phyloP scores from a whole-genome alignment of 1,140 invertebrate genomes.

The Cotesia glomerata region DNA sequence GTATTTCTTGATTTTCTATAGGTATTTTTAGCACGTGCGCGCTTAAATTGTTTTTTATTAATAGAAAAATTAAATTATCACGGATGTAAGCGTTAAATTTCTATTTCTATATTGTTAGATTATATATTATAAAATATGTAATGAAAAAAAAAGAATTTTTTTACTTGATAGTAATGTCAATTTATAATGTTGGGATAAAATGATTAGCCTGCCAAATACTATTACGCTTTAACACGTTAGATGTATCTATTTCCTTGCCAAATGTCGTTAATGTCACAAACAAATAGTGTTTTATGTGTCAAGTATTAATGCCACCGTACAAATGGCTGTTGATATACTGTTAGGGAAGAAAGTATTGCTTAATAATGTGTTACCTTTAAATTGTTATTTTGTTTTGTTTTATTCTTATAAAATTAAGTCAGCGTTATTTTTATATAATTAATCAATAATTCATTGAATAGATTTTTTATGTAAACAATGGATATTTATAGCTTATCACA shows the following conservation, averaged over 20 bases:
- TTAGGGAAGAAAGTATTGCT: neutral
- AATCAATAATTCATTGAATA: neutral
- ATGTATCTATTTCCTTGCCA: conserved; percentile 16
- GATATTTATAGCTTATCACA: conserved; percentile 8
- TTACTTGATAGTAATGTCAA: neutral
- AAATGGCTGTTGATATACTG: neutral
- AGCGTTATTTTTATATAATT: neutral
- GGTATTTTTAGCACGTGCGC: neutral
- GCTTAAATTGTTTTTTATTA: neutral
- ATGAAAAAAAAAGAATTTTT: too few relatives aligned
- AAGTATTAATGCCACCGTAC: conserved; percentile 6
- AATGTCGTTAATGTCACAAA: conserved; percentile 25
- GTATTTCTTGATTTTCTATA: neutral
- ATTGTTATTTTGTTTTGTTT: neutral
- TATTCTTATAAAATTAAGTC: neutral
- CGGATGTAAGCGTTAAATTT: too few relatives aligned
- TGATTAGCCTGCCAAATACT: neutral
- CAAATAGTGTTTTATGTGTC: conserved; percentile 11
- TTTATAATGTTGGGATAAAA: neutral
- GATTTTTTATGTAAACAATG: neutral
- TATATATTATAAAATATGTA: too few relatives aligned
- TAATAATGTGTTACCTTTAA: neutral
- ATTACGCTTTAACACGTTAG: neutral
- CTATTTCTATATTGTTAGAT: too few relatives aligned
- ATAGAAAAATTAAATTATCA: neutral